Conservation (phyloP, 92 coral and sea anemone species). For the Umimayanthus chanpuru region DNA sequence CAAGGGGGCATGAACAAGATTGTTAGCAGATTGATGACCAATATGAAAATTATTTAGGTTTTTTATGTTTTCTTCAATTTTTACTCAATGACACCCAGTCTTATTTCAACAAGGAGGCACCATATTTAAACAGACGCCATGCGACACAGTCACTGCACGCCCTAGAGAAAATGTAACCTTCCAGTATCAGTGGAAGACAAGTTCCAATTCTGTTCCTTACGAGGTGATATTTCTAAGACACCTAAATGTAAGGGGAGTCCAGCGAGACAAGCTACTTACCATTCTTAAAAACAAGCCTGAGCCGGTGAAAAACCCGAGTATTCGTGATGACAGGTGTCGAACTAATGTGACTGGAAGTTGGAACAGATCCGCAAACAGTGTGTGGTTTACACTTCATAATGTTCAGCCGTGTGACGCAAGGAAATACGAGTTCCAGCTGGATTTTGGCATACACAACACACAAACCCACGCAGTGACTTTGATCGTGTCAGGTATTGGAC, state of each 20-base stretch:
- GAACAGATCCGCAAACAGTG: slow-evolving; percentile 3
- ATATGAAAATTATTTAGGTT: too few species aligned
- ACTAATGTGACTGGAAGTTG: neutral
- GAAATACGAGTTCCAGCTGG: neutral
- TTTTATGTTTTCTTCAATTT: too few species aligned
- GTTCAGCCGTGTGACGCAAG: neutral
- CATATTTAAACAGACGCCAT: neutral
- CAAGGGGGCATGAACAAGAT: too few species aligned
- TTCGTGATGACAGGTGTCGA: too few species aligned
- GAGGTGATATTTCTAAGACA: slow-evolving; percentile 2
- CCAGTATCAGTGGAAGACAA: neutral
- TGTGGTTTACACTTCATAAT: neutral
- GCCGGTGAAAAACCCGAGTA: too few species aligned
- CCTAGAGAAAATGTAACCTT: slow-evolving; percentile 20
- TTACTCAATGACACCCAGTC: too few species aligned
- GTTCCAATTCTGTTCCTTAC: neutral
- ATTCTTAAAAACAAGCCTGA: neutral
- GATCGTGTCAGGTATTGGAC: too few species aligned
- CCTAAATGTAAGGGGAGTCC: too few species aligned
- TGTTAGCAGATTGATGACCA: too few species aligned
- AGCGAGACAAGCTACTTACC: neutral
- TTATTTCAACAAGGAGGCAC: neutral
- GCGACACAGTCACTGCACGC: neutral
- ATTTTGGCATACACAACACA: neutral
- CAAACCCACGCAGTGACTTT: too few species aligned